Evolutionary conservation across 2,797 vertebrate species (phyloP).

Genomic region (Galagoides demidoff): DNA sequence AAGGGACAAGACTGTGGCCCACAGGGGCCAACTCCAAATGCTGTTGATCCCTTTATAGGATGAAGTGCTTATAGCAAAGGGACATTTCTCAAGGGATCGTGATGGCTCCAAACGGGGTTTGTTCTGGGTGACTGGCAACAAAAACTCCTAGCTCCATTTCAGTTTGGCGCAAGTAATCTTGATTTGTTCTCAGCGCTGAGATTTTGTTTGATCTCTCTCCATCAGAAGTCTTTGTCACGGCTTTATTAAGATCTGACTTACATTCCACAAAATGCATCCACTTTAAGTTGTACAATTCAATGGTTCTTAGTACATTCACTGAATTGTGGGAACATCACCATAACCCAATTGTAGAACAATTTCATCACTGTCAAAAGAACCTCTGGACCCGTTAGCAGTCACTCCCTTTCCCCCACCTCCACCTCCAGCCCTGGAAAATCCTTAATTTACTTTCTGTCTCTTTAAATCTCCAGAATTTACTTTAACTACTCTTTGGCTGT

Average conservation of each 20-base stretch:
- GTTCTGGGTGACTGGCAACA: slow-evolving; percentile 60
- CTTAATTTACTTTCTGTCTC: slow-evolving; percentile 66
- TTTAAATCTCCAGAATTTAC: slow-evolving; percentile 67
- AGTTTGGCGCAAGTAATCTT: slow-evolving; percentile 51
- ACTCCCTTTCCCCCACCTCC: not conserved
- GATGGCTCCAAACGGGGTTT: slow-evolving; percentile 19
- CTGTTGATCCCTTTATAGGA: not conserved
- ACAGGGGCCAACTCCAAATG: not conserved
- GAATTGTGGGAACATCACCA: not conserved
- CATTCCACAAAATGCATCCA: not conserved
- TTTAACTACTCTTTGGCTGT: slow-evolving; percentile 56
- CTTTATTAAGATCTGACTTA: slow-evolving; percentile 29
- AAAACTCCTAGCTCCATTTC: slow-evolving; percentile 66
- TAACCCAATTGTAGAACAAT: slow-evolving; percentile 30
- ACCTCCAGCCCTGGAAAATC: slow-evolving; percentile 42
- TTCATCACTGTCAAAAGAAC: slow-evolving; percentile 57
- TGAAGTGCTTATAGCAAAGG: not conserved
- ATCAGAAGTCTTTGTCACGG: slow-evolving; percentile 48
- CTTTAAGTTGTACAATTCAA: not conserved
- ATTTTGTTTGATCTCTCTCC: slow-evolving; percentile 71
- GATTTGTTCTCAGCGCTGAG: not conserved
- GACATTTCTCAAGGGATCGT: not conserved
- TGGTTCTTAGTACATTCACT: not conserved
- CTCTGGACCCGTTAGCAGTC: not conserved
- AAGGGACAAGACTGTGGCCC: not conserved